Evolutionary conservation across 2,888 invertebrate genomes (phyloP).

Genomic region (Caenorhabditis macrosperma): DNA sequence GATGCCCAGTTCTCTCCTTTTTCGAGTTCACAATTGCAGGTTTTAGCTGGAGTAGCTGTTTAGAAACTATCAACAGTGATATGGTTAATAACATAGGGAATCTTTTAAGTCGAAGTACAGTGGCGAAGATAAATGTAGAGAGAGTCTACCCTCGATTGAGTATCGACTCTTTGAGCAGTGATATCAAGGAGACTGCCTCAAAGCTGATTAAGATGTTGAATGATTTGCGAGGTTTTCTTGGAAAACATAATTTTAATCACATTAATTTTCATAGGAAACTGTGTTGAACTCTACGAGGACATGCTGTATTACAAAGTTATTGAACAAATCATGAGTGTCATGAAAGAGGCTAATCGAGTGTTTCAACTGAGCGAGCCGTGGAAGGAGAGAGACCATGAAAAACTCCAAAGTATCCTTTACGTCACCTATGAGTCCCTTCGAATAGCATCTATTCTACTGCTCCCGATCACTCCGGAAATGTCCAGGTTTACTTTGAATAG

Average conservation of each 20-base stretch:
- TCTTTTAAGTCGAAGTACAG: constrained; percentile 69
- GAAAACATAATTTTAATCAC: neutral
- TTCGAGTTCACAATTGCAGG: no score
- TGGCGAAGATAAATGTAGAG: constrained; percentile 56
- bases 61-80: constrained; percentile 75
- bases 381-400: constrained; percentile 86
- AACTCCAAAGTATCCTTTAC: constrained; percentile 84
- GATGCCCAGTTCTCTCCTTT: constrained; percentile 17
- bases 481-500: constrained; percentile 84
- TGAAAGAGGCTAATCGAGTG: constrained; percentile 90
- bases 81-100: constrained; percentile 78
- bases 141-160: constrained; percentile 24
- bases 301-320: constrained; percentile 83
- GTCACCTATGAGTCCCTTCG: constrained; percentile 90
- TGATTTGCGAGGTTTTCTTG: constrained; percentile 8
- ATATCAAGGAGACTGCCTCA: constrained; percentile 15
- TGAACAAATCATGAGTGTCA: constrained; percentile 86
- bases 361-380: constrained; percentile 92
- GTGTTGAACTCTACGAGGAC: constrained; percentile 66
- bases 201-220: constrained; percentile 39
- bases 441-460: constrained; percentile 88
- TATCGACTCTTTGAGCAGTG: constrained; percentile 13
- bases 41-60: constrained; percentile 71
- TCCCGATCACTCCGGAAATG: constrained; percentile 90
- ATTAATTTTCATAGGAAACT: constrained; percentile 1